Evolutionary conservation across 2,113 vertebrate genomes (phyloP), one percentile per base, ranked within the genome.

Genomic region (Nothocercus nigrocapillus): DNA sequence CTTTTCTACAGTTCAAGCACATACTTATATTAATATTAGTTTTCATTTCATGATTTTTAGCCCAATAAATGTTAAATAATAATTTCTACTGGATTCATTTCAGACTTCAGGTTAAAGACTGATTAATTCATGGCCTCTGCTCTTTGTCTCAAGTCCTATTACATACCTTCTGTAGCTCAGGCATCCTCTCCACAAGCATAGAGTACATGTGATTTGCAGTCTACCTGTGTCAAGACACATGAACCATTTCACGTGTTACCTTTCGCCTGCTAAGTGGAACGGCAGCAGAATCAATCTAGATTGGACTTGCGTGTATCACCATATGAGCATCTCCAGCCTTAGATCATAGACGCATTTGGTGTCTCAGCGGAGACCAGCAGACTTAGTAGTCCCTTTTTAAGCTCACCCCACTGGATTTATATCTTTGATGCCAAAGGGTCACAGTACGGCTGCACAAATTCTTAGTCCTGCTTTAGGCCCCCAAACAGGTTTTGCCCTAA

Each of bases 11-110:
- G 5, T 70, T 63, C 42, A 56, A 56, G 22, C 13, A 68, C 25
- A 66, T 82, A 61, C 75, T 85, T 70, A 8, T 68, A 61, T 44
- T 81, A 85, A 66, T 27, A 54, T 0, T 64, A 2, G 11, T 27
- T 72, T 84, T 85, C 4, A 64, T 81, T 88, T 88, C 34, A 49
- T 12, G 27, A 78, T 63, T 49, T 63, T 72, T 15, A 93, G 42
- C 83, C 51, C 17, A 78, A 62, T 84, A 81, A 88, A 86, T 62
- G 64, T 34, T 66, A 58, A 79, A 72, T 28, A 90, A 72, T 56
- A 74, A n/a, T 77, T 94, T 95, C 42, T 77, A 9, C 11, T 76
- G 22, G 38, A 69, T 59, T 81, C 25, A 89, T 85, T 88, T 94
- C 58, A 69, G 68, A 49, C 42, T 91, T 28, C 61, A 72, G 6